Base-by-base conservation (phyloP, 2,888 invertebrate species). In the Syrphus vitripennis region DNA sequence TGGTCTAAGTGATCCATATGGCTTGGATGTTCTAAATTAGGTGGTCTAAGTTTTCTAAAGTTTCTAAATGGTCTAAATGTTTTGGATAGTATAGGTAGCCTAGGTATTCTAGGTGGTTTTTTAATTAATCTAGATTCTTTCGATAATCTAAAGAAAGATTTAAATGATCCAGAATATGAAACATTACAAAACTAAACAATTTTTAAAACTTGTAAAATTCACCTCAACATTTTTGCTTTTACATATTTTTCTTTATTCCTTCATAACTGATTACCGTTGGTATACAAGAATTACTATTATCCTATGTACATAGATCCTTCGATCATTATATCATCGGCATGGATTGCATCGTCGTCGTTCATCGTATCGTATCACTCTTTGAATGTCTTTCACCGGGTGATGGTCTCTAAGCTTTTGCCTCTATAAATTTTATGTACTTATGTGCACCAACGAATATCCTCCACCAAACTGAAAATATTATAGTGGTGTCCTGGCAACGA, bases 261-360 rank as follows among this genome's bases (percentile, higher is more conserved):
- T 76, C 19, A 7, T n/a, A 37, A 34, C 16, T 78, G 79, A 76
- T 71, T 67, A 59, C 55, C 57, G 48, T 57, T 21, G n/a, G 21
- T 40, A 71, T 37, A 19, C 50, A 55, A 72, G 84, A 50, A 80
- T 84, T 76, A n/a, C n/a, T n/a, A n/a, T n/a, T n/a, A n/a, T n/a
- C n/a, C n/a, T n/a, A n/a, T n/a, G n/a, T n/a, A n/a, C n/a, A 76
- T 71, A 53, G 50, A 84, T 72, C 65, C 55, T 67, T 81, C 65
- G 59, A 63, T 34, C 45, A 67, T 9, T 40, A 50, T 6, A 31
- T n/a, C 67, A 53, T 42, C 59, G 31, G n/a, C 24, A 53, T 57
- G 19, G 34, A 12, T 10, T 9, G 12, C 12, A 34, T 10, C 34
- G 34, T 34, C 31, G 9, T 10, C 10, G 34, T 3, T 34, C 10